These are phyloP conservation scores for Ametastegia equiseti DNA, from an alignment of 2,888 invertebrate genomes.

Conservation along the genomic window DNA sequence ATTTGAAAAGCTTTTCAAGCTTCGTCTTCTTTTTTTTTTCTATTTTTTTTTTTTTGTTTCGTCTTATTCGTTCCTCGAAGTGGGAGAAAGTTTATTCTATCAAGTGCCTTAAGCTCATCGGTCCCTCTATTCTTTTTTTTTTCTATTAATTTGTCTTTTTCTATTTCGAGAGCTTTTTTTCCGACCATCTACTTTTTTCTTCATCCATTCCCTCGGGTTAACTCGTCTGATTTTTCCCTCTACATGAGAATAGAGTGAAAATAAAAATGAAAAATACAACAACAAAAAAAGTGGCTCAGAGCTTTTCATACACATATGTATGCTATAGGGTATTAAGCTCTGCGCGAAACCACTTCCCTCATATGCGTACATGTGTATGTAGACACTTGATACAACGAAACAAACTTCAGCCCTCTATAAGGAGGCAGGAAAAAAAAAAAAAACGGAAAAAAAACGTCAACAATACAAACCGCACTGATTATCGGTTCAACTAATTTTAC, in stretches of 20 bases:
- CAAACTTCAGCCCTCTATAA: background rate
- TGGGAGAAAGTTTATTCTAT: background rate
- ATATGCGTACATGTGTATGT: too few species aligned
- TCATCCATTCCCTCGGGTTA: too few species aligned
- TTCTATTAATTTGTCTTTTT: background rate
- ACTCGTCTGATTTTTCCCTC: too few species aligned
- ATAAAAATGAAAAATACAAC: too few species aligned
- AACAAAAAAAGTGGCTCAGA: too few species aligned
- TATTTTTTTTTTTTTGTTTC: too few species aligned
- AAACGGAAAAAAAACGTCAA: background rate
- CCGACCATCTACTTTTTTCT: background rate
- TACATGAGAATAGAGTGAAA: too few species aligned
- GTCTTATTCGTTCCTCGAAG: too few species aligned
- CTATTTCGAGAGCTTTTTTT: background rate
- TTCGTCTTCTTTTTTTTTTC: too few species aligned
- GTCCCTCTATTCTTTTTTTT: background rate
- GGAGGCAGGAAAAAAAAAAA: background rate
- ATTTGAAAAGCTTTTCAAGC: slow-evolving; percentile 37
- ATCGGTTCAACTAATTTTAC: background rate
- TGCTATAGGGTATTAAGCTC: too few species aligned
- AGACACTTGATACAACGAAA: background rate
- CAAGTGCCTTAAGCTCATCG: slow-evolving; percentile 10
- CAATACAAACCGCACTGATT: background rate
- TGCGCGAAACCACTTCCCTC: background rate
- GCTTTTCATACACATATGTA: too few species aligned